Evolutionary conservation across 2,888 invertebrate species (phyloP).

Genomic region (Ormia ochracea): DNA sequence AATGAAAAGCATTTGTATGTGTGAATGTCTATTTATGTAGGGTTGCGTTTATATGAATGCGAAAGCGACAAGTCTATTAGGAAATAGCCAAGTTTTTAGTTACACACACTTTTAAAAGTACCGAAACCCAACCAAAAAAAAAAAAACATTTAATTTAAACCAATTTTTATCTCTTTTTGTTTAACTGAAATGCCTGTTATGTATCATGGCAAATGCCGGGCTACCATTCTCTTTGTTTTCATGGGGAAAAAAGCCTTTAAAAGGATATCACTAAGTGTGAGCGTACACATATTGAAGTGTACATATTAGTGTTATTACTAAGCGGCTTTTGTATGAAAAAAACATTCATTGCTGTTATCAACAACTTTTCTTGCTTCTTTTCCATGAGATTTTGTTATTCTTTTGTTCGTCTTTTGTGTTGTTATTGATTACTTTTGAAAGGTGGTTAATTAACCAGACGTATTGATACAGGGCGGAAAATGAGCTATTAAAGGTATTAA

Average conservation of each 20-base stretch:
- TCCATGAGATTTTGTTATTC: not conserved
- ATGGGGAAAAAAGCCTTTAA: not conserved
- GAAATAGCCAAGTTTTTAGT: constrained; percentile 56
- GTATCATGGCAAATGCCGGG: constrained; percentile 37
- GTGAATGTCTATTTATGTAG: not conserved
- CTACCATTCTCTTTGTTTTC: not conserved
- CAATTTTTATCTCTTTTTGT: constrained; percentile 13
- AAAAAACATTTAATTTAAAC: constrained; percentile 18
- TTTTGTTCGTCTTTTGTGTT: not conserved
- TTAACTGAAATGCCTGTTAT: constrained; percentile 1
- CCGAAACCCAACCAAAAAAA: not conserved
- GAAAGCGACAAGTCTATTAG: constrained; percentile 48
- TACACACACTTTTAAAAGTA: not conserved
- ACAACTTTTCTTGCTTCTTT: not conserved
- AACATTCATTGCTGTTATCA: not conserved
- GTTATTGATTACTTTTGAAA: not conserved
- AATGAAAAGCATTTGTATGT: constrained; percentile 49
- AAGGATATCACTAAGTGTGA: not conserved
- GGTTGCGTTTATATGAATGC: not conserved
- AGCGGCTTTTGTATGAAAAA: constrained; percentile 17
- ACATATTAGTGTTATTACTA: constrained; percentile 34
- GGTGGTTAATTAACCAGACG: constrained; percentile 34
- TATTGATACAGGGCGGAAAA: constrained; percentile 16
- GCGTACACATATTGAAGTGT: not conserved
- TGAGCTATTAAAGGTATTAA: not conserved